Base-by-base conservation (phyloP, 1,140 invertebrate genomes). In the Aphis gossypii region DNA sequence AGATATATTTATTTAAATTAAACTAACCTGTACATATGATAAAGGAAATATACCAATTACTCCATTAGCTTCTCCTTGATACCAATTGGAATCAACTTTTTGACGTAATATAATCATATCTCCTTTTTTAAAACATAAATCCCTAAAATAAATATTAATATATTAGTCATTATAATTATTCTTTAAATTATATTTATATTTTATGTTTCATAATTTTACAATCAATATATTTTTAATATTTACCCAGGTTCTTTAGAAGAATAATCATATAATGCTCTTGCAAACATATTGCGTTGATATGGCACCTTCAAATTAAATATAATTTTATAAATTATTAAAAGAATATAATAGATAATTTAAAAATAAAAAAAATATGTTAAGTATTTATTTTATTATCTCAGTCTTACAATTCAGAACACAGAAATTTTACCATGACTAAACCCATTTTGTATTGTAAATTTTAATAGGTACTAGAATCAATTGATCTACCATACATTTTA, bases 71-170 rank as follows among this genome's bases (percentile, higher is more conserved):
- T 99, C 98, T 46, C 98, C 98, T 94, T 98, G 97, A 95, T 97
- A 99, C 98, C 98, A 99, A 95, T 98, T 98, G 90, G 97, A 96
- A 95, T 99, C 98, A 87, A 99, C 97, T 95, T 98, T 97, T 95
- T 97, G 98, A 93, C 97, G 96, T 6, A 99, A 95, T 4, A 97
- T 95, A 92, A 98, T 97, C 68, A 98, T 96, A 94, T 99, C 98
- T 30, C 98, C 98, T 95, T 98, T 98, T 95, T 98, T 98, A 95
- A 99, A 99, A 94, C 96, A 97, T 83, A 99, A 96, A 96, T 99
- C 98, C 41, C 97, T 98, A 41, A 94, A 94, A 94, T 88, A 68
- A 44, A 83, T 84, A 68, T 48, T n/a, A 76, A 84, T 51, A 56
- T 83, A 9, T 76, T 91, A 76, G 14, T 91, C 11, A 44, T 14